Evolutionary conservation across 2,797 vertebrate species (phyloP), one percentile per base, ranked within the genome.

Genomic region (Protosalanx chinensis): DNA sequence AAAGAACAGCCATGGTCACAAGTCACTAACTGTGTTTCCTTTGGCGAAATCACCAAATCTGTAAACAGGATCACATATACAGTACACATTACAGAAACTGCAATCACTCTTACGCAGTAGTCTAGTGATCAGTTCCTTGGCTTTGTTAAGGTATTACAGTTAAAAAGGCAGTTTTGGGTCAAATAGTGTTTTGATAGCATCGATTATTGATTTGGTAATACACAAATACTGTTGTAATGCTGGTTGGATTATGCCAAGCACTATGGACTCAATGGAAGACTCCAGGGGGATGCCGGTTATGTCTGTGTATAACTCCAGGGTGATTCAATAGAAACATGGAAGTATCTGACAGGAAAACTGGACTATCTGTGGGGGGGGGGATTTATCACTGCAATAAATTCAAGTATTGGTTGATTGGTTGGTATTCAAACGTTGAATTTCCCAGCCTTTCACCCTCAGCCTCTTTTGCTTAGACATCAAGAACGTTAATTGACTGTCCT

Each of bases 331-430:
- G 6, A 56, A 16, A 16, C 15, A 16, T 56, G 15, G 18, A 56
- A 56, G 51, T 56, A 56, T 56, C 18, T n/a, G 51, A 56, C 15
- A 56, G 51, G 5, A 56, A 16, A 46, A 46, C 37, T 12, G 37
- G 37, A 12, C 41, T 46, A 13, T 46, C 10, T 10, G 37, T 3
- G 33, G 74, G 67, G 68, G 71, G 58, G 46, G 35, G 74, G 68
- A 68, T 71, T 83, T 81, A 82, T 79, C 86, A 80, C 81, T 71
- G 78, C 64, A 71, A 16, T 6, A n/a, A n/a, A 81, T 91, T 92
- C 88, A 92, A 91, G 89, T 92, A 88, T 87, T 84, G 67, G 35
- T 68, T 76, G n/a, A n/a, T n/a, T n/a, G n/a, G n/a, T n/a, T n/a
- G n/a, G n/a, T n/a, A n/a, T n/a, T n/a, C n/a, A n/a, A 72, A 51